Evolutionary conservation across 2,888 invertebrate species (phyloP).

Genomic region (Lochmaea crataegi): DNA sequence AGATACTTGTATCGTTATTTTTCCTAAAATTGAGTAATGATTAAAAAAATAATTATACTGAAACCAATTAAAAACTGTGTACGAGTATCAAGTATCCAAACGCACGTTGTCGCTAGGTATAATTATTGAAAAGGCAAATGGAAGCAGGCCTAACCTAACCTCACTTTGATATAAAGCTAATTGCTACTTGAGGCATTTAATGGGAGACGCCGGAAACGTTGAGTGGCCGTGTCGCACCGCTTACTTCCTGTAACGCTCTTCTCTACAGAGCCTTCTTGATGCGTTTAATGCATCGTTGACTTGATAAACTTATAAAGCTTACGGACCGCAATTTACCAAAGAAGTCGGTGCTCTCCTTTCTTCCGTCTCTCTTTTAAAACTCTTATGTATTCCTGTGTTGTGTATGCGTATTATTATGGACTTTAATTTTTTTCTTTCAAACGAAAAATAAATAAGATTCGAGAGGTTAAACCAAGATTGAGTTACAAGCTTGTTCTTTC

Average conservation of each 20-base stretch:
- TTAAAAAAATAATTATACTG: conserved; percentile 23
- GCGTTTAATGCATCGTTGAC: conserved; percentile 52
- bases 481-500: no score
- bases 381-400: background rate
- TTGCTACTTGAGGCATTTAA: conserved; percentile 65
- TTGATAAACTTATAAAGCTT: conserved; percentile 43
- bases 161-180: conserved; percentile 64
- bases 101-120: conserved; percentile 43
- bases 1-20: background rate
- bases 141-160: conserved; percentile 52
- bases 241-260: conserved; percentile 50
- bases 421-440: background rate
- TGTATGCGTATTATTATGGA: background rate
- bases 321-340: conserved; percentile 42
- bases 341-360: conserved; percentile 40
- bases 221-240: conserved; percentile 51
- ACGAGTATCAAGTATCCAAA: conserved; percentile 42
- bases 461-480: no score
- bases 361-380: conserved; percentile 13
- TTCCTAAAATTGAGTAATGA: background rate
- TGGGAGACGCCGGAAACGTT: conserved; percentile 60
- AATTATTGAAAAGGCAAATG: conserved; percentile 49
- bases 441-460: background rate
- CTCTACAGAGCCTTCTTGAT: conserved; percentile 50
- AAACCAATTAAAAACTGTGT: conserved; percentile 31